Conservation (phyloP, 2,797 vertebrate genomes). For the Notoglanidium macrostoma region DNA sequence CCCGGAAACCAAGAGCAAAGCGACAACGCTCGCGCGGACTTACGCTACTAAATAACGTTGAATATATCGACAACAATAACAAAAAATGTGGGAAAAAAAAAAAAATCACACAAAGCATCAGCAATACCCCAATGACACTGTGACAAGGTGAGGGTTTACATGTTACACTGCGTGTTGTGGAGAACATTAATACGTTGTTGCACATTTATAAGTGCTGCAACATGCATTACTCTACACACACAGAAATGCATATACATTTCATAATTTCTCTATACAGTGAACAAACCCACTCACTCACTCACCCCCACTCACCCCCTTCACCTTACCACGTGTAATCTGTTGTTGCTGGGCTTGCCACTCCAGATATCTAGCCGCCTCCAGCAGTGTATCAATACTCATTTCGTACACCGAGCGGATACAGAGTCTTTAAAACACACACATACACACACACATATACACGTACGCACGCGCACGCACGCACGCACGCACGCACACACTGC, state of each 20-base stretch:
- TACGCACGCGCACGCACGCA: no score
- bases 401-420: conserved; percentile 66
- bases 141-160: background rate
- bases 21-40: conserved; percentile 53
- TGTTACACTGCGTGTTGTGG: background rate
- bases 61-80: background rate
- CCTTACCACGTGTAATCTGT: conserved; percentile 93
- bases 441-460: background rate
- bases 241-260: background rate
- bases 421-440: conserved; percentile 20
- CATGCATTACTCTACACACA: background rate
- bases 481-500: background rate
- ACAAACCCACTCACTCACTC: background rate
- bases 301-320: conserved; percentile 34
- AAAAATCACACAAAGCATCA: background rate
- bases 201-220: background rate
- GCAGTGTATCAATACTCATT: conserved; percentile 96
- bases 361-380: conserved; percentile 95
- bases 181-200: background rate
- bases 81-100: background rate
- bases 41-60: background rate
- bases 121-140: background rate
- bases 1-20: conserved; percentile 59
- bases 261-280: background rate
- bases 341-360: conserved; percentile 98